phyloP scores from a whole-genome alignment of 2,888 invertebrate species.

The Dusona sp. region DNA sequence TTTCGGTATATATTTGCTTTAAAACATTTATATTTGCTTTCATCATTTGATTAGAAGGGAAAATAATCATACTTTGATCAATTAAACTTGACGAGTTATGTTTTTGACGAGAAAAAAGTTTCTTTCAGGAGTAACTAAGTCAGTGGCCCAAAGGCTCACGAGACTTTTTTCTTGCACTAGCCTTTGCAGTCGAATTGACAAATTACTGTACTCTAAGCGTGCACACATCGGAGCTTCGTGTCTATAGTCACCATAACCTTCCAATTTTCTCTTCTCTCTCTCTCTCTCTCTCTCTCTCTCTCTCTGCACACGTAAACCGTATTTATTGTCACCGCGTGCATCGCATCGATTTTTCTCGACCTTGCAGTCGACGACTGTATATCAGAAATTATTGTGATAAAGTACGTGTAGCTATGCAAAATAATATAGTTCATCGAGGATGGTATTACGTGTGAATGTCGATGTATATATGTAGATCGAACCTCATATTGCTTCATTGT shows the following conservation, averaged over 20 bases:
- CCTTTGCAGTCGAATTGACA: neutral
- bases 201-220: neutral
- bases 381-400: constrained; percentile 50
- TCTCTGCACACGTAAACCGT: constrained; percentile 14
- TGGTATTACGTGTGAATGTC: constrained; percentile 19
- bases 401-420: constrained; percentile 28
- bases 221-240: neutral
- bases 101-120: too few relatives aligned
- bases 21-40: neutral
- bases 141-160: neutral
- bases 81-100: too few relatives aligned
- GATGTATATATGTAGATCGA: constrained; percentile 9
- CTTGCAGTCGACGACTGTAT: constrained; percentile 48
- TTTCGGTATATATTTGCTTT: too few relatives aligned
- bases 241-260: neutral
- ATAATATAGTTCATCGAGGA: constrained; percentile 21
- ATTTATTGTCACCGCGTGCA: constrained; percentile 33
- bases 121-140: neutral
- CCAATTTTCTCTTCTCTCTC: neutral
- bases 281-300: too few relatives aligned
- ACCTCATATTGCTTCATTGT: constrained; percentile 31
- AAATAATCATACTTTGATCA: too few relatives aligned
- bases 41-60: neutral
- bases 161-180: neutral
- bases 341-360: constrained; percentile 57